Conservation (phyloP, 2,113 vertebrate genomes). For the Callospermophilus lateralis region DNA sequence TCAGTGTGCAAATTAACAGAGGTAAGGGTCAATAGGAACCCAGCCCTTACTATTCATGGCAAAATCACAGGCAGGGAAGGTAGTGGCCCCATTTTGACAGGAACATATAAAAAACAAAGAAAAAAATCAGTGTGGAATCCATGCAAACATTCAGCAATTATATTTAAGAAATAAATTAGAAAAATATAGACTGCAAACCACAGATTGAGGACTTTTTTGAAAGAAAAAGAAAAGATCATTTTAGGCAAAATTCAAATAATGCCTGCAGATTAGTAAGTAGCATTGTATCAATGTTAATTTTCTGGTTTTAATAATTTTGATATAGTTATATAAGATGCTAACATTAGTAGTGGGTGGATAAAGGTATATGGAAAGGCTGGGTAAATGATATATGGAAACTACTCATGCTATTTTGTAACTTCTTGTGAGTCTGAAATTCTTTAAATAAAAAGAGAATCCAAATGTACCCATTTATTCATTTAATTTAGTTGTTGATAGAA, state of each 20-base stretch:
- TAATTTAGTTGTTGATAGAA: too few relatives aligned
- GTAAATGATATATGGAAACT: neutral
- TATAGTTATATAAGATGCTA: neutral
- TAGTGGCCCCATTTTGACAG: neutral
- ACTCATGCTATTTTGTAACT: neutral
- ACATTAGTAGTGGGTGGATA: neutral
- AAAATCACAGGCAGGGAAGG: neutral
- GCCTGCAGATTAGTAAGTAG: neutral
- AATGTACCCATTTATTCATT: neutral
- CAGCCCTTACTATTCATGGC: neutral
- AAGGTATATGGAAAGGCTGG: too few relatives aligned
- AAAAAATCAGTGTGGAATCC: neutral
- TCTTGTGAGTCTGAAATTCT: neutral
- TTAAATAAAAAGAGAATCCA: neutral
- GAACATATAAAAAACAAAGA: neutral
- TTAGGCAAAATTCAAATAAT: neutral
- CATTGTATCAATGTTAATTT: neutral
- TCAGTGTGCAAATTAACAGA: neutral
- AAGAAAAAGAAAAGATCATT: slow-evolving; percentile 11
- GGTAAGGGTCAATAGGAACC: neutral
- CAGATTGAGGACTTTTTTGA: neutral
- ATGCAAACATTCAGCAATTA: neutral
- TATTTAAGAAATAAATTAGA: neutral
- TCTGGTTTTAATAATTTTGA: neutral
- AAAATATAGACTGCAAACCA: neutral